phyloP scores from a whole-genome alignment of 2,888 invertebrate species.

The Machimus atricapillus region DNA sequence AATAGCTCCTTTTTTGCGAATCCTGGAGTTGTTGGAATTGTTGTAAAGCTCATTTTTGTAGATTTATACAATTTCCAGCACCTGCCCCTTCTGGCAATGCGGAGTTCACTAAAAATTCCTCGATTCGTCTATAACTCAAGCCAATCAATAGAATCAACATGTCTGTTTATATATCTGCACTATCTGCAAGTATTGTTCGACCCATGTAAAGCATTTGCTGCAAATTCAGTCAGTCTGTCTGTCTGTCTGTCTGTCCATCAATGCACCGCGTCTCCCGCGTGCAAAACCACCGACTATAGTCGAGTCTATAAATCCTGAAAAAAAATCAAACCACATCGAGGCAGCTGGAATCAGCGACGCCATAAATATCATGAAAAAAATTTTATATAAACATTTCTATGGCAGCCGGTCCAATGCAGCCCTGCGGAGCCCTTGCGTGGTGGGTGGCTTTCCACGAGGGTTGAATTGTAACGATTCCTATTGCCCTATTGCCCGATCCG shows the following conservation, averaged over 20 bases:
- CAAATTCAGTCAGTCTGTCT: not conserved
- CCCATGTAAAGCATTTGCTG: not conserved
- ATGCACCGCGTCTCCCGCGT: not conserved
- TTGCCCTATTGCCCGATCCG: not conserved
- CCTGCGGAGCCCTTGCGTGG: not conserved
- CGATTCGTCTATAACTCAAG: not conserved
- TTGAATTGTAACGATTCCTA: not conserved
- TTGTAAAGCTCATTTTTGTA: not conserved
- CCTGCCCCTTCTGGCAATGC: not conserved
- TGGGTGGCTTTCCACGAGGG: not conserved
- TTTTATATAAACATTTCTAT: not conserved
- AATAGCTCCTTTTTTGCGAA: not conserved
- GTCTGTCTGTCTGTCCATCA: not conserved
- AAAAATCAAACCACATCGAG: not conserved
- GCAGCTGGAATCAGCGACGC: not conserved
- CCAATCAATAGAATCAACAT: not conserved
- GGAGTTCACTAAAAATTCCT: not conserved
- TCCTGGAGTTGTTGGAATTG: not conserved
- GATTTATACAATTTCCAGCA: not conserved
- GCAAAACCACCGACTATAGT: not conserved
- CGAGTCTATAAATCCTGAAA: not conserved
- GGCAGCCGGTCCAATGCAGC: not conserved
- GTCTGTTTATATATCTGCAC: not conserved
- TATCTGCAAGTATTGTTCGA: not conserved
- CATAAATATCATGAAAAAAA: not conserved